Base-by-base conservation (phyloP, 92 coral and sea anemone genomes). In the Paragorgia papillata region DNA sequence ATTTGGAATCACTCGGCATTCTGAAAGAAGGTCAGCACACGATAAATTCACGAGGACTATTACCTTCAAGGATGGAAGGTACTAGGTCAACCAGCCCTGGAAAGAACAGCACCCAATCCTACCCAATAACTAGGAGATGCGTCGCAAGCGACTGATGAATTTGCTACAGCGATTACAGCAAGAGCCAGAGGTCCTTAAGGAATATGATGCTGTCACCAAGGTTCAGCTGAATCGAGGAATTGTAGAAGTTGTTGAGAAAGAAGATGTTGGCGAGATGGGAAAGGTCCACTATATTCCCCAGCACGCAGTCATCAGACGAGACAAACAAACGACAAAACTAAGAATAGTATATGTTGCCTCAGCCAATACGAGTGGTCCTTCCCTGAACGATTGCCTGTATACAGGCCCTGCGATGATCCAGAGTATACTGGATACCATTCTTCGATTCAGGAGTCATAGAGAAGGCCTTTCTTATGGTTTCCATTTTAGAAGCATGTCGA, bases 271-370 rank as follows among this genome's bases (percentile, higher is more conserved):
- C 24, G 75, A 75, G 18, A 59, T 49, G 20, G 87, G 76, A 10
- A 80, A 71, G 43, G 88, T 87, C 6, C 97, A 88, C 50, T 88
- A 87, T 54, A 62, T 90, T 29, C 90, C 92, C 19, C 91, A 90
- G 33, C 88, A 70, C 9, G 85, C 83, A 27, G 88, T 90, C 12
- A 68, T 90, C 6, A 64, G 90, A 51, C 57, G 71, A 31, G 88
- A 87, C 77, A 84, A 80, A 66, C 49, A 56, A 54, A 90, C n/a
- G n/a, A n/a, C n/a, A n/a, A n/a, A n/a, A n/a, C n/a, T n/a, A n/a
- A n/a, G n/a, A n/a, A n/a, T n/a, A n/a, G n/a, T n/a, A n/a, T n/a
- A n/a, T n/a, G n/a, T n/a, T n/a, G n/a, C n/a, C n/a, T n/a, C n/a
- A n/a, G n/a, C n/a, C n/a, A n/a, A n/a, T n/a, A n/a, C n/a, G n/a